Percentiles rank a stretch among this genome's conserved stretches.
Evolutionary conservation across 2,113 vertebrate genomes (phyloP).

Genomic region (Aleadryas rufinucha): DNA sequence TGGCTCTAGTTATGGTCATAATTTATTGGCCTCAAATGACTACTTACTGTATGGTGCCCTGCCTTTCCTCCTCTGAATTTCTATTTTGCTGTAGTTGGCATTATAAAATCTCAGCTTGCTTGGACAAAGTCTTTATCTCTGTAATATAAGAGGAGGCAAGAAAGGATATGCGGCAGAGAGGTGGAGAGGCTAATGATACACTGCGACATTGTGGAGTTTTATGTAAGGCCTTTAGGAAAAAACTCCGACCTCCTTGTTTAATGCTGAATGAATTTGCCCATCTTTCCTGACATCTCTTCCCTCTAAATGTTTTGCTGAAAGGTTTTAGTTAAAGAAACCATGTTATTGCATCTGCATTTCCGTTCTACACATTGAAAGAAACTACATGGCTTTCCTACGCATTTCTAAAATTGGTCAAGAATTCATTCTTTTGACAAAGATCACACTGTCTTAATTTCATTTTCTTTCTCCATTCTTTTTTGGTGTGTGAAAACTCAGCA

Average conservation of each 20-base stretch:
- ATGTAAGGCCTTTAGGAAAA: not conserved
- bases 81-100: slow-evolving; percentile 26
- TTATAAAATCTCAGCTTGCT: slow-evolving; percentile 26
- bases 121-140: not conserved
- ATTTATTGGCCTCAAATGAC: slow-evolving; percentile 52
- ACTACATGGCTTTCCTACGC: not conserved
- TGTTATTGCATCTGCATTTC: not conserved
- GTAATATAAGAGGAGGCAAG: not conserved
- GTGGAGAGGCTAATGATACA: not conserved
- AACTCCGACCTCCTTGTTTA: not conserved
- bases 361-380: not conserved
- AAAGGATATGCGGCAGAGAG: not conserved
- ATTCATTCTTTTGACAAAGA: not conserved
- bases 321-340: not conserved
- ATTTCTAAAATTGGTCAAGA: not conserved
- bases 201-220: not conserved
- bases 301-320: not conserved
- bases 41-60: not conserved
- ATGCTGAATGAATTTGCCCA: not conserved
- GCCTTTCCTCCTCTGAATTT: slow-evolving; percentile 1
- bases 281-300: not conserved
- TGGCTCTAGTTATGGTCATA: slow-evolving; percentile 25
- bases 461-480: not conserved
- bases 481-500: not conserved
- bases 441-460: not conserved